phyloP scores from a whole-genome alignment of 2,888 invertebrate genomes.

The Heteromurus nitidus region DNA sequence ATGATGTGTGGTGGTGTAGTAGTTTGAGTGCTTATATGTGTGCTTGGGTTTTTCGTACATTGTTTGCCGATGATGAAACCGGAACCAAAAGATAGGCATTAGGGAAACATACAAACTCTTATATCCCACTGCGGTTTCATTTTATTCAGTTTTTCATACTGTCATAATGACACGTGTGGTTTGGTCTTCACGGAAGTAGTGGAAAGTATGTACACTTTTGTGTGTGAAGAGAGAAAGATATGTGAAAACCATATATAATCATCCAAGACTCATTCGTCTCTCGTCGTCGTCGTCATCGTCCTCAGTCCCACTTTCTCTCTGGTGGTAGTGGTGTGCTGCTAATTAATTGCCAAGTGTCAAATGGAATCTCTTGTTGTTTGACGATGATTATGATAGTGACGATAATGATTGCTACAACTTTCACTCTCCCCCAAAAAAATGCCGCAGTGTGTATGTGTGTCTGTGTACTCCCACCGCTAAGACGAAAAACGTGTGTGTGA shows the following conservation, averaged over 20 bases:
- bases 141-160: too few species aligned
- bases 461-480: too few species aligned
- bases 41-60: too few species aligned
- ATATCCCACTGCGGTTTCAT: too few species aligned
- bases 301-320: neutral
- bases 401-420: slow-evolving; percentile 16
- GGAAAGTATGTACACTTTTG: neutral
- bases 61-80: too few species aligned
- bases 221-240: neutral
- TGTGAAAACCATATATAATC: neutral
- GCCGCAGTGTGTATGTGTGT: too few species aligned
- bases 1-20: too few species aligned
- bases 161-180: slow-evolving; percentile 4
- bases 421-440: slow-evolving; percentile 1
- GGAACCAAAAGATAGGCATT: neutral
- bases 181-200: too few species aligned
- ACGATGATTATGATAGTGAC: slow-evolving; percentile 18
- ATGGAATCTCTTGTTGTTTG: slow-evolving; percentile 17
- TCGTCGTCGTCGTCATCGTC: neutral
- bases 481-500: too few species aligned
- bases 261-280: slow-evolving; percentile 8
- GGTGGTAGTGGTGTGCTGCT: slow-evolving; percentile 14
- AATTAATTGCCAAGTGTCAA: slow-evolving; percentile 53
- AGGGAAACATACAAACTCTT: too few species aligned
- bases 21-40: too few species aligned